A percentile compares a stretch with the other conserved stretches of the same genome.
Evolutionary conservation across 2,113 vertebrate species (phyloP).

Genomic region (Hippocampus guttulatus): DNA sequence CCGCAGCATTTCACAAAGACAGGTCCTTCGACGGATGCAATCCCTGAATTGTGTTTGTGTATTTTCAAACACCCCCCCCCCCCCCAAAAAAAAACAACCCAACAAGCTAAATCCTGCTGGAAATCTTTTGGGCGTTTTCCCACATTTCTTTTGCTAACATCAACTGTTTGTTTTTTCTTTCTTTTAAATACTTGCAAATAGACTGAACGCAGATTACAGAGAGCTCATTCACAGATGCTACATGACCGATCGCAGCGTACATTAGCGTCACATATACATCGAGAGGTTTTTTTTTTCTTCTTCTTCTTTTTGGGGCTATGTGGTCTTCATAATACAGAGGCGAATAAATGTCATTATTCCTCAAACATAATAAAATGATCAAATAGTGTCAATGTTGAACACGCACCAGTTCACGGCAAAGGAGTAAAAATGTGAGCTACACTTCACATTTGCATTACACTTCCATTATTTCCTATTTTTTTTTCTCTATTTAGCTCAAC

Average conservation of each 20-base stretch:
- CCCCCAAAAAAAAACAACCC: background rate
- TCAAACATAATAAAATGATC: conserved; percentile 46
- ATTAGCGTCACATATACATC: conserved; percentile 55
- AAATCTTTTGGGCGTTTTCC: conserved; percentile 32
- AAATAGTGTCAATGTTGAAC: conserved; percentile 49
- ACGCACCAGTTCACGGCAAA: conserved; percentile 63
- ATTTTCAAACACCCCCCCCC: background rate
- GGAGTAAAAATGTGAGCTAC: conserved; percentile 15
- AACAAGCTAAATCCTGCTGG: conserved; percentile 15
- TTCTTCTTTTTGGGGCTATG: conserved; percentile 13
- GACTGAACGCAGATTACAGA: conserved; percentile 60
- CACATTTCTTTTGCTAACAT: conserved; percentile 25
- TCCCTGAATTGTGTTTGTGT: conserved; percentile 1
- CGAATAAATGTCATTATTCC: conserved; percentile 44
- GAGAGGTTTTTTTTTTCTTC: conserved; percentile 24
- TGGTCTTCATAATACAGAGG: conserved; percentile 61
- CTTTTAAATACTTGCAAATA: conserved; percentile 60
- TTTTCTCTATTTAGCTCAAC: background rate
- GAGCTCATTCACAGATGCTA: conserved; percentile 59
- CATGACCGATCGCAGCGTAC: conserved; percentile 58
- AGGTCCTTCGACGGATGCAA: background rate
- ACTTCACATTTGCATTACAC: conserved; percentile 30
- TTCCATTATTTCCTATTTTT: conserved; percentile 2
- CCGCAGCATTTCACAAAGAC: background rate
- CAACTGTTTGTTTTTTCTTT: conserved; percentile 31